Evolutionary conservation across 2,113 vertebrate genomes (phyloP).

Genomic region (Sphyrna mokarran): DNA sequence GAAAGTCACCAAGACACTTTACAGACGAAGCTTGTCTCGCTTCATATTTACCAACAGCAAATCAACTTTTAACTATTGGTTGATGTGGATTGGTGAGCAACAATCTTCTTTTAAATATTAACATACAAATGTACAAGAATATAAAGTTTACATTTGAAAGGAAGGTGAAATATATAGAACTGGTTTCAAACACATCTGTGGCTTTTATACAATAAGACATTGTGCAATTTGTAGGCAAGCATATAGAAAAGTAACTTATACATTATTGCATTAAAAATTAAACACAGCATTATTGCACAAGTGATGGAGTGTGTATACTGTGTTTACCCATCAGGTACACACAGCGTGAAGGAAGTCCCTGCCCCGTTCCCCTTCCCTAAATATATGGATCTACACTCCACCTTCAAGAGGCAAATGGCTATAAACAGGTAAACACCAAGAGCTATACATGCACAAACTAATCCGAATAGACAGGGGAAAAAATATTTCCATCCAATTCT

Average conservation of each 20-base stretch:
- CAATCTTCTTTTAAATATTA: slow-evolving; percentile 34
- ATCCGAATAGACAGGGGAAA: not conserved
- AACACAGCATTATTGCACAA: slow-evolving; percentile 31
- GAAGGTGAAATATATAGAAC: slow-evolving; percentile 32
- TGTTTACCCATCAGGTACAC: slow-evolving; percentile 8
- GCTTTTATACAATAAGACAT: slow-evolving; percentile 27
- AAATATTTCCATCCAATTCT: not conserved
- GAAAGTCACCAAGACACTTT: not conserved
- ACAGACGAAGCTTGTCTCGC: slow-evolving; percentile 11
- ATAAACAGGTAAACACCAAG: not conserved
- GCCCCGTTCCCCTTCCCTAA: not conserved
- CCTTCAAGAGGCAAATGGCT: not conserved
- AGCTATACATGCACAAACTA: not conserved
- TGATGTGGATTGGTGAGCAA: not conserved
- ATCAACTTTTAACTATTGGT: slow-evolving; percentile 19
- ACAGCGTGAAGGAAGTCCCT: slow-evolving; percentile 23
- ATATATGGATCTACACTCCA: not conserved
- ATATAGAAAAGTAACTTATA: slow-evolving; percentile 31
- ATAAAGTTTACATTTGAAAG: slow-evolving; percentile 32
- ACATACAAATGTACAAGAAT: slow-evolving; percentile 36
- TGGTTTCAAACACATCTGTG: slow-evolving; percentile 31
- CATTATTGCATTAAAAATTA: slow-evolving; percentile 29
- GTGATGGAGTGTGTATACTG: slow-evolving; percentile 1
- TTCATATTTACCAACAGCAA: slow-evolving; percentile 5
- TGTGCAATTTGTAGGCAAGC: slow-evolving; percentile 33